Percentiles rank a stretch among this genome's conserved stretches.
These are phyloP conservation scores for Lophotriccus pileatus DNA, from an alignment of 2,797 vertebrate genomes.

Conservation along the genomic window DNA sequence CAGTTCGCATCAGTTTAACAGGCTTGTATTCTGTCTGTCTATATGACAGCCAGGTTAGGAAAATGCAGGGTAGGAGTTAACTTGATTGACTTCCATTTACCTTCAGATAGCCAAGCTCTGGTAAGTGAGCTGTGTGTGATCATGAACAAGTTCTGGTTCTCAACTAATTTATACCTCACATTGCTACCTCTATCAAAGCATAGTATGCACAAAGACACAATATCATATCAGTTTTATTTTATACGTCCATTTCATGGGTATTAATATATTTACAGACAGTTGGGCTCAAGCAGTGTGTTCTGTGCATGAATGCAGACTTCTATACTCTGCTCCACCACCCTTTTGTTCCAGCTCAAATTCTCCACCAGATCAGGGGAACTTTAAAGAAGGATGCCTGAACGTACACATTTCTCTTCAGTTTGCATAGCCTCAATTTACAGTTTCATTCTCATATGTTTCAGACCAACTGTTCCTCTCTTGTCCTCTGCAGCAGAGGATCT, in stretches of 20 bases:
- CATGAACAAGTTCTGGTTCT: background rate
- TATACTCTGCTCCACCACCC: background rate
- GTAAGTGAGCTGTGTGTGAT: background rate
- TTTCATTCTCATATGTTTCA: background rate
- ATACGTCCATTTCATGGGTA: background rate
- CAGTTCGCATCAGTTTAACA: background rate
- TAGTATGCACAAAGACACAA: background rate
- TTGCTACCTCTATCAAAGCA: background rate
- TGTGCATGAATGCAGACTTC: background rate
- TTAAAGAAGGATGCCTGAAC: background rate
- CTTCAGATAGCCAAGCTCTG: background rate
- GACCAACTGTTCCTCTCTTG: background rate
- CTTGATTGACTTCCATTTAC: background rate
- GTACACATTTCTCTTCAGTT: background rate
- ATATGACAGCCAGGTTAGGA: background rate
- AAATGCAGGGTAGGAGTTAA: background rate
- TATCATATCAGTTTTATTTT: background rate
- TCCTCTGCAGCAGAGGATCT: background rate
- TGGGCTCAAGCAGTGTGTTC: background rate
- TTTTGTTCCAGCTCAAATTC: background rate
- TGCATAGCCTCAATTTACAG: background rate
- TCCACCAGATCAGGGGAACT: background rate
- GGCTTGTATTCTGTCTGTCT: background rate
- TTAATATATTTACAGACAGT: background rate
- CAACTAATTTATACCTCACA: accelerated